Conservation (phyloP, 2,113 vertebrate species). For the Hymenochirus boettgeri region DNA sequence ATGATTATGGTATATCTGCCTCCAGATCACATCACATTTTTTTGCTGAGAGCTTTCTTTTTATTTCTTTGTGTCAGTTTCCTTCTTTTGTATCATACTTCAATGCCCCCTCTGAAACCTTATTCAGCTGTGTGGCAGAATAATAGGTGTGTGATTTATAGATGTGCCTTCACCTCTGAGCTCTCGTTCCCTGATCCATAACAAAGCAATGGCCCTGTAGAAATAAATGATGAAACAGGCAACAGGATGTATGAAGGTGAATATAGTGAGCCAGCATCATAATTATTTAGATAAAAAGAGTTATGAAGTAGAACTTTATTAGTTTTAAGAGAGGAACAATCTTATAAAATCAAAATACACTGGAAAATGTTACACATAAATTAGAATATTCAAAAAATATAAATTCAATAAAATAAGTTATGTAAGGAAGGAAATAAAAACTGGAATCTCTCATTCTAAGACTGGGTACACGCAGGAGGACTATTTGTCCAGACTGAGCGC, state of each 20-base stretch:
- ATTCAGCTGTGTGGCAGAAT: constrained; percentile 33
- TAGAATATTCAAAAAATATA: too few species aligned
- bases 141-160: constrained; percentile 35
- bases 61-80: constrained; percentile 34
- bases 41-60: constrained; percentile 31
- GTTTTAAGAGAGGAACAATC: neutral
- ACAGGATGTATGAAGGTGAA: constrained; percentile 16
- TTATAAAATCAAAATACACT: neutral
- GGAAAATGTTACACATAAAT: neutral
- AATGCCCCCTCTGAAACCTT: constrained; percentile 34
- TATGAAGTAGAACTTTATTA: neutral
- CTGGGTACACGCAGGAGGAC: too few species aligned
- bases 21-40: constrained; percentile 23
- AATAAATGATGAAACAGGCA: constrained; percentile 37
- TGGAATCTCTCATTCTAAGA: too few species aligned
- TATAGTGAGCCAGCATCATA: constrained; percentile 21
- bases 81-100: constrained; percentile 41
- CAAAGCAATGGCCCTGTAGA: constrained; percentile 29
- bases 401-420: too few species aligned
- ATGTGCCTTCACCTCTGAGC: constrained; percentile 28
- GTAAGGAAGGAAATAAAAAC: too few species aligned
- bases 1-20: constrained; percentile 18
- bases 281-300: neutral
- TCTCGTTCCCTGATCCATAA: constrained; percentile 32
- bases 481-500: too few species aligned